phyloP scores from a whole-genome alignment of 2,113 vertebrate genomes.

The Nyctibius bracteatus region DNA sequence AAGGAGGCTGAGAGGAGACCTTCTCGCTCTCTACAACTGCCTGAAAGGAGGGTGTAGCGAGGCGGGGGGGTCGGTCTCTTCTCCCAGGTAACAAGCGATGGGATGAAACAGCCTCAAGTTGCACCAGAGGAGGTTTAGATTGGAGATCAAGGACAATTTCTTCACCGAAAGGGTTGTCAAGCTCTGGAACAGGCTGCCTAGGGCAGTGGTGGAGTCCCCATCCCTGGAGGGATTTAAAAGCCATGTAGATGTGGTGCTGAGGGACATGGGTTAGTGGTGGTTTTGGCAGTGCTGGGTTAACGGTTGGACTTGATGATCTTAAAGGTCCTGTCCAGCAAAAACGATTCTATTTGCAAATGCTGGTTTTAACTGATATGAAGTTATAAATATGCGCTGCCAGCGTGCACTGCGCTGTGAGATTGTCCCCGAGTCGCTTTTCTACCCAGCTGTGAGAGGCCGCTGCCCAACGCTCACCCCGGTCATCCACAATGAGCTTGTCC shows the following conservation, averaged over 20 bases:
- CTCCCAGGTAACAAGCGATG: too few relatives aligned
- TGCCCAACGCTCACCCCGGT: conserved; percentile 76
- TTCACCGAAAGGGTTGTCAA: neutral
- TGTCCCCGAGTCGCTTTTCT: neutral
- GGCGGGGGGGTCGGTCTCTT: too few relatives aligned
- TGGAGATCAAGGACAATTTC: too few relatives aligned
- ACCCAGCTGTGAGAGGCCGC: rapidly evolving
- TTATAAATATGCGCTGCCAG: rapidly evolving
- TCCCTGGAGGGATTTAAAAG: neutral
- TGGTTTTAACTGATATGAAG: rapidly evolving
- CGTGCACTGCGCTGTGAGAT: rapidly evolving
- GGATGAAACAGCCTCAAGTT: too few relatives aligned
- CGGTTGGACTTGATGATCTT: rapidly evolving
- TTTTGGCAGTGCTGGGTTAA: neutral
- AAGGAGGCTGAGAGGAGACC: too few relatives aligned
- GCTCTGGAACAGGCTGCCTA: neutral
- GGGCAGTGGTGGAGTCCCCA: too few relatives aligned
- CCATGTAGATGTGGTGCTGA: rapidly evolving
- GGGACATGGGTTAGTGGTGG: neutral
- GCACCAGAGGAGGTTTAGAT: too few relatives aligned
- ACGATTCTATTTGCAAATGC: neutral
- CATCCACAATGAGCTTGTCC: conserved; percentile 97
- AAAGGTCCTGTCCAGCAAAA: neutral
- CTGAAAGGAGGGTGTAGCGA: too few relatives aligned
- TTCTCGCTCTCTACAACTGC: too few relatives aligned